phyloP scores from a whole-genome alignment of 2,797 vertebrate genomes.

The Natrix natrix region DNA sequence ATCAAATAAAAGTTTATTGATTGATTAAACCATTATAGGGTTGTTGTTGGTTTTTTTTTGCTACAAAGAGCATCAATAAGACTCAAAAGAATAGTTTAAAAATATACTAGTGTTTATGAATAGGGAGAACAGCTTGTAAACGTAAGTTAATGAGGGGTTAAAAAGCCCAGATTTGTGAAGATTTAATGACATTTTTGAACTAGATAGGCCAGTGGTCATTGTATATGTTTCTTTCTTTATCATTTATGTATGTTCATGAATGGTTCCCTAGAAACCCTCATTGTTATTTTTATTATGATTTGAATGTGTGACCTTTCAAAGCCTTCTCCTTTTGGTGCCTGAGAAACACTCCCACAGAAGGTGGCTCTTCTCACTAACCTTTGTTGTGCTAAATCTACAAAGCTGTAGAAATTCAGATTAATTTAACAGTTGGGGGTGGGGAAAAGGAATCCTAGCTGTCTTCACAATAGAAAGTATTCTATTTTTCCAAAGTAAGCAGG shows the following conservation, averaged over 20 bases:
- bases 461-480: background rate
- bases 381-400: constrained; percentile 7
- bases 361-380: background rate
- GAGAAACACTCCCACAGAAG: background rate
- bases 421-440: constrained; percentile 20
- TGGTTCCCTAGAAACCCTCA: background rate
- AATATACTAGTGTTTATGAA: background rate
- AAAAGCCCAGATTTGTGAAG: background rate
- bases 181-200: constrained; percentile 1
- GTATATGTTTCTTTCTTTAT: background rate
- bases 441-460: constrained; percentile 1
- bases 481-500: background rate
- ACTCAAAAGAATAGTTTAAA: background rate
- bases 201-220: background rate
- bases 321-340: background rate
- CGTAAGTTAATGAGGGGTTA: background rate
- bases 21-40: background rate
- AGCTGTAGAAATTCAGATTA: background rate
- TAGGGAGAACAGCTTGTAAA: background rate
- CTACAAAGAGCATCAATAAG: background rate
- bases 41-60: background rate
- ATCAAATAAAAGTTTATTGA: background rate
- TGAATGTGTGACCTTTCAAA: background rate
- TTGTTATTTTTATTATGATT: background rate
- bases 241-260: background rate